phyloP scores from a whole-genome alignment of 1,140 invertebrate species.

The Archegozetes longisetosus region DNA sequence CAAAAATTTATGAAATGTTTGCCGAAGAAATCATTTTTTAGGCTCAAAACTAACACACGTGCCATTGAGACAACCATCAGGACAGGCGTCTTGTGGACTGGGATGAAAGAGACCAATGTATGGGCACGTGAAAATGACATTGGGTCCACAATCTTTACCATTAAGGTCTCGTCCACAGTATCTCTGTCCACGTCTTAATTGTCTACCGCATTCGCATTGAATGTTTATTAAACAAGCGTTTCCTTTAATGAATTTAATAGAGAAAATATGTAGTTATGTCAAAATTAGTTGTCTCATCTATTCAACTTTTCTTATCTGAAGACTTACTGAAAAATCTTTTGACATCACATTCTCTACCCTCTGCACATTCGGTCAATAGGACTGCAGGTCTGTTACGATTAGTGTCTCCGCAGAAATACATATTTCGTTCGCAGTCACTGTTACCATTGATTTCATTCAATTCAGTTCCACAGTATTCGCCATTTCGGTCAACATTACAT shows the following conservation, averaged over 20 bases:
- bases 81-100: conserved; percentile 1
- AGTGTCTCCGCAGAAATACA: conserved; percentile 3
- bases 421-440: background rate
- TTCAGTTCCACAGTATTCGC: conserved; percentile 3
- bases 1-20: too few relatives aligned
- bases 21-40: too few relatives aligned
- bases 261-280: too few relatives aligned
- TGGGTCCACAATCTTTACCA: conserved; percentile 1
- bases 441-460: conserved; percentile 3
- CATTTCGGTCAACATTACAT: background rate
- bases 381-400: conserved; percentile 1
- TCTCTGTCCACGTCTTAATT: background rate
- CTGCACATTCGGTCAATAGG: background rate
- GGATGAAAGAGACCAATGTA: background rate
- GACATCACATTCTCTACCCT: conserved; percentile 4
- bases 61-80: conserved; percentile 2
- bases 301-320: too few relatives aligned
- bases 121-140: conserved; percentile 4
- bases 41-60: too few relatives aligned
- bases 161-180: background rate
- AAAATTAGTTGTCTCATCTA: too few relatives aligned
- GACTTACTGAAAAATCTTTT: background rate
- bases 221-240: conserved; percentile 4
- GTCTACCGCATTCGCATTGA: conserved; percentile 5
- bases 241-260: too few relatives aligned